Evolutionary conservation across 2,797 vertebrate species (phyloP).

Genomic region (Paedocypris micromegethes): DNA sequence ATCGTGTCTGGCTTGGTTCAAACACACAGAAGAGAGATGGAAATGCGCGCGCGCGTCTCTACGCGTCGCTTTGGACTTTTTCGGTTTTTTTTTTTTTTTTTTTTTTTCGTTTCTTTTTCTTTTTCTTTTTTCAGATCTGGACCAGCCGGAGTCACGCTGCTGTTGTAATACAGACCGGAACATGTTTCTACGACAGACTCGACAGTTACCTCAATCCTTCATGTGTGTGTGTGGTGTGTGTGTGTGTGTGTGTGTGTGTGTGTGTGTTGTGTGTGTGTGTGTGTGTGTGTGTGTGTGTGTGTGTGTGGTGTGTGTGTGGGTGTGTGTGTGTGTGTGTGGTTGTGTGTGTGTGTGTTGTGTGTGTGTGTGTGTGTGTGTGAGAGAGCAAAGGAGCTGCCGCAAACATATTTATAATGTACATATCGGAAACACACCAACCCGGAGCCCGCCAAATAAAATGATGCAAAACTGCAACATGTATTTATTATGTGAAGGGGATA

Average conservation of each 20-base stretch:
- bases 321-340: slow-evolving; percentile 48
- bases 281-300: no score
- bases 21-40: not conserved
- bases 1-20: not conserved
- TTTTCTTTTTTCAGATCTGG: not conserved
- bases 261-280: no score
- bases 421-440: slow-evolving; percentile 47
- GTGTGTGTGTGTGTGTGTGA: no score
- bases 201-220: slow-evolving; percentile 17
- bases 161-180: slow-evolving; percentile 3
- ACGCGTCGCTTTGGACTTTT: not conserved
- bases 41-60: not conserved
- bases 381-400: slow-evolving; percentile 77
- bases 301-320: slow-evolving; percentile 29
- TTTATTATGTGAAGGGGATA: slow-evolving; percentile 86
- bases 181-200: slow-evolving; percentile 12
- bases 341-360: no score
- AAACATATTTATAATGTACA: slow-evolving; percentile 97
- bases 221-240: slow-evolving; percentile 36
- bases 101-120: no score
- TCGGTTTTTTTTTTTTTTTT: not conserved
- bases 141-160: slow-evolving; percentile 3
- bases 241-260: slow-evolving; percentile 44
- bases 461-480: slow-evolving; percentile 88
- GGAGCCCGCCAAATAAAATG: slow-evolving; percentile 53